Percentiles rank a stretch among this genome's conserved stretches.
Evolutionary conservation across 2,113 vertebrate genomes (phyloP).

Genomic region (Aspidoscelis tigris): DNA sequence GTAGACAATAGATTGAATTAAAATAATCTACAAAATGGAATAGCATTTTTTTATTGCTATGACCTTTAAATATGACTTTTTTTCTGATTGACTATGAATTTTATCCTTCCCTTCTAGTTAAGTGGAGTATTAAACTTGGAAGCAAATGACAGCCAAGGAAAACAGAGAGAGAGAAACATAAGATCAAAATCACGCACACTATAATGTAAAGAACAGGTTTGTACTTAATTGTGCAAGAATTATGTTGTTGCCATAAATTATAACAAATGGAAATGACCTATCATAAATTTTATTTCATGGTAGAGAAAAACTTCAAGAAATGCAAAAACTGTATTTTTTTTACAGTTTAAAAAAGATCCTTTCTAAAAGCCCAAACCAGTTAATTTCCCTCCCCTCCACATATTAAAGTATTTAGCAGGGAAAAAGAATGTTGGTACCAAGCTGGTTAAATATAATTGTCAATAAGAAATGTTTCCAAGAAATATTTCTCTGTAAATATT

Average conservation of each 20-base stretch:
- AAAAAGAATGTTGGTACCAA: background rate
- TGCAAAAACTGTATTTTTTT: background rate
- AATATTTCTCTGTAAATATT: background rate
- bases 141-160: conserved; percentile 22
- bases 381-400: background rate
- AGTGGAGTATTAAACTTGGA: conserved; percentile 23
- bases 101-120: background rate
- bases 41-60: background rate
- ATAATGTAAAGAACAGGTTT: conserved; percentile 35
- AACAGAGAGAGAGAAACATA: conserved; percentile 41
- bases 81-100: conserved; percentile 27
- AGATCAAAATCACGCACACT: background rate
- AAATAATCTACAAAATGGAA: conserved; percentile 1
- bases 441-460: background rate
- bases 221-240: conserved; percentile 33
- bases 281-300: conserved; percentile 30
- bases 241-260: conserved; percentile 38
- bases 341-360: conserved; percentile 23
- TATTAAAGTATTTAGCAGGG: background rate
- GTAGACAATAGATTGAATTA: background rate
- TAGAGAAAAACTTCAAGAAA: conserved; percentile 16
- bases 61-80: conserved; percentile 36
- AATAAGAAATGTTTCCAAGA: background rate
- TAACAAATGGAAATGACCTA: conserved; percentile 41
- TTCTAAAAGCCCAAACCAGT: background rate